Evolutionary conservation across 1,140 invertebrate species (phyloP), one percentile per base, ranked within the genome.

Genomic region (Cotesia typhae): DNA sequence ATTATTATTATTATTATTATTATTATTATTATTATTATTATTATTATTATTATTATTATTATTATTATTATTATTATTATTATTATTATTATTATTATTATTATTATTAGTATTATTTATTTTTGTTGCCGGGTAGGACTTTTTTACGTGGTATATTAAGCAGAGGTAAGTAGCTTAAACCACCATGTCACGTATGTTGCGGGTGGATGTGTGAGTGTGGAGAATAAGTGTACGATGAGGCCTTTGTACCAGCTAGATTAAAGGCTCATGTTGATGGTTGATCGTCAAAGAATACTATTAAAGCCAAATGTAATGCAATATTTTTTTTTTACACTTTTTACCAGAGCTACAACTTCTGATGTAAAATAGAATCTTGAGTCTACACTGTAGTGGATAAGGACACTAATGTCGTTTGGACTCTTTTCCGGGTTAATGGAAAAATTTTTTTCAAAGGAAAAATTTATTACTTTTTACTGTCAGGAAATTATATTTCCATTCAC

Each of bases 211-310:
- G 63, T 53, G 36, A 57, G 36, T 53, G 70, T 66, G 61, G 14
- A 65, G 38, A 74, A 68, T 79, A 67, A 28, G 52, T 47, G 66
- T 35, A 57, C 57, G 71, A 73, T 28, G 73, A 70, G 63, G 66
- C 60, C 78, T 82, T 83, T 83, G 75, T 74, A 73, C 71, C 64
- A 74, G 76, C 74, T 83, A 84, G 81, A 83, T 84, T 83, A 84
- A 83, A 83, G 79, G 78, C 81, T 65, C 71, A 55, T 60, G 68
- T 73, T 79, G 78, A 82, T 82, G 81, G 78, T 37, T 63, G 28
- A 63, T 75, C 76, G 78, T 80, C 76, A 81, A 81, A 81, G 79
- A 78, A 78, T 80, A 81, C 81, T 81, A 81, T 81, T 80, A 81
- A 73, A 74, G 74, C 10, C 36, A 37, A 37, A 74, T 77, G 74